Conservation (phyloP, 2,113 vertebrate genomes). For the Cottus gobio region DNA sequence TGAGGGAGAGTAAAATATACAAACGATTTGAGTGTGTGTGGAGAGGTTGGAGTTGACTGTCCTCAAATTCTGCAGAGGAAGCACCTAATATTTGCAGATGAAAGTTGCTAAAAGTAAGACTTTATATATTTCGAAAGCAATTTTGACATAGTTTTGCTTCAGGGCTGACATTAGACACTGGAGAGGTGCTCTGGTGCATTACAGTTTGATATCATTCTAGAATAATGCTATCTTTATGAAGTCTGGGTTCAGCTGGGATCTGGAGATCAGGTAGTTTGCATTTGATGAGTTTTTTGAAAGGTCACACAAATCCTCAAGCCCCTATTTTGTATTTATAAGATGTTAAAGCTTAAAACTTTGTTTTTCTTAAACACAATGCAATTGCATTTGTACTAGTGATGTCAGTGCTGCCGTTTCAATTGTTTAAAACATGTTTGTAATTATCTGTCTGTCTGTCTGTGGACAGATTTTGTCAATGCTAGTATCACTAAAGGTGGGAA, state of each 20-base stretch:
- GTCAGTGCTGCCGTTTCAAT: too few species aligned
- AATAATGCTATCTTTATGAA: conserved; percentile 18
- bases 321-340: background rate
- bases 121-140: conserved; percentile 23
- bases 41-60: background rate
- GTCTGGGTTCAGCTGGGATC: background rate
- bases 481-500: too few species aligned
- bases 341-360: background rate
- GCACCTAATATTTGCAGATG: background rate
- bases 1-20: background rate
- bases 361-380: background rate
- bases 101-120: conserved; percentile 23
- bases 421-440: too few species aligned
- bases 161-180: conserved; percentile 15
- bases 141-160: conserved; percentile 22
- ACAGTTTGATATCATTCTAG: conserved; percentile 24
- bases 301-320: background rate
- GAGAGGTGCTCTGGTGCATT: background rate
- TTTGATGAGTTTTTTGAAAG: background rate
- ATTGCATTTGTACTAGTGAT: too few species aligned
- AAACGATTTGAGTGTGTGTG: background rate
- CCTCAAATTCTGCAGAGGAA: conserved; percentile 5
- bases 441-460: too few species aligned
- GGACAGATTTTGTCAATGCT: too few species aligned
- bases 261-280: background rate